Conservation (phyloP, 1,140 invertebrate species). For the Drosophila dunni region DNA sequence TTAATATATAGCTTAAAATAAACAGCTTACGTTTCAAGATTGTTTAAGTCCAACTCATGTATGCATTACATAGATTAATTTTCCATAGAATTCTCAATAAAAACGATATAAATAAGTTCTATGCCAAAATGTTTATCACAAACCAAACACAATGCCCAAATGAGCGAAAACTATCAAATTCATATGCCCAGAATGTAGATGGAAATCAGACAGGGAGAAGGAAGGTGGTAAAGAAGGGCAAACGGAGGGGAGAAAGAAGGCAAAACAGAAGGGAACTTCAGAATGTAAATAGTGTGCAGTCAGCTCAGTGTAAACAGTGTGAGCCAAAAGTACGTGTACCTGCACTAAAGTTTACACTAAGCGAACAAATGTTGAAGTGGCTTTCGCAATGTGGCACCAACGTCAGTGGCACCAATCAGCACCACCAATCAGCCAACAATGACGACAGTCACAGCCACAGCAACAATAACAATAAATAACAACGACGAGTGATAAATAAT, state of each 20-base stretch:
- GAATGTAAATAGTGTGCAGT: slow-evolving; percentile 19
- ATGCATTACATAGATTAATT: slow-evolving; percentile 21
- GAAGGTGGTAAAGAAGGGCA: neutral
- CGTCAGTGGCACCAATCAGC: neutral
- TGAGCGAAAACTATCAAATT: slow-evolving; percentile 12
- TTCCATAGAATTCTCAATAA: slow-evolving; percentile 4
- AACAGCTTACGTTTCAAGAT: neutral
- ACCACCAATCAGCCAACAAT: neutral
- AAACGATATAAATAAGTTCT: neutral
- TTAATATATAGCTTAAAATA: neutral
- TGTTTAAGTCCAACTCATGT: slow-evolving; percentile 11
- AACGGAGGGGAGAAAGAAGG: neutral
- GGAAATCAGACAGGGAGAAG: neutral
- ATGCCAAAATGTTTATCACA: slow-evolving; percentile 29
- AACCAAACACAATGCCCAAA: slow-evolving; percentile 12
- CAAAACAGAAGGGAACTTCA: neutral
- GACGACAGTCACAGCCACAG: slow-evolving; percentile 18
- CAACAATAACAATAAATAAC: neutral
- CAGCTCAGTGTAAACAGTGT: slow-evolving; percentile 54
- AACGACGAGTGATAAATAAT: slow-evolving; percentile 63
- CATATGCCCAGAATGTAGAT: neutral
- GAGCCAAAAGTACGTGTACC: slow-evolving; percentile 17
- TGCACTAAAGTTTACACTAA: slow-evolving; percentile 34
- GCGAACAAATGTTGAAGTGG: slow-evolving; percentile 52
- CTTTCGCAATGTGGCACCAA: slow-evolving; percentile 50